phyloP scores from a whole-genome alignment of 2,888 invertebrate genomes.

The Watsonalla cultraria region DNA sequence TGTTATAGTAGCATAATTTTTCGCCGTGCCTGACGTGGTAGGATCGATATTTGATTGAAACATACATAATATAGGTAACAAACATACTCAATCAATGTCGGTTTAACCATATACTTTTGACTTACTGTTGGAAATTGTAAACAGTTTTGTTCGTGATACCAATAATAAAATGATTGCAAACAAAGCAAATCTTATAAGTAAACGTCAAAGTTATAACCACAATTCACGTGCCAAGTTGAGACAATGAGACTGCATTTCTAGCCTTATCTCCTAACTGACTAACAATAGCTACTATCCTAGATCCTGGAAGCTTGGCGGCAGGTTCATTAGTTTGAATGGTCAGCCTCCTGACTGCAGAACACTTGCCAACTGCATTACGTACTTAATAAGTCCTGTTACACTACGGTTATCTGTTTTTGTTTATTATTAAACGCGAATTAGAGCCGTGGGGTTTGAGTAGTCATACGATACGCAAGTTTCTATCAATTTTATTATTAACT shows the following conservation, averaged over 20 bases:
- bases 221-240: background rate
- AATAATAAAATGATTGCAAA: background rate
- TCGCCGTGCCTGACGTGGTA: no score
- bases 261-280: background rate
- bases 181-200: background rate
- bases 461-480: no score
- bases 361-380: constrained; percentile 30
- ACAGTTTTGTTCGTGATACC: no score
- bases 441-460: no score
- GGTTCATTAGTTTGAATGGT: constrained; percentile 48
- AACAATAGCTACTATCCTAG: constrained; percentile 2
- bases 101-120: no score
- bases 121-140: no score
- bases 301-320: constrained; percentile 13
- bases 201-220: no score
- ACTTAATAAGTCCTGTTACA: constrained; percentile 22
- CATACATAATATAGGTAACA: no score
- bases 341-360: constrained; percentile 38
- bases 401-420: constrained; percentile 16
- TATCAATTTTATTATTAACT: no score
- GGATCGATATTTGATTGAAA: no score
- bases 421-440: background rate
- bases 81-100: no score
- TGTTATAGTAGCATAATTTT: no score
- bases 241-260: background rate